phyloP scores from a whole-genome alignment of 2,113 vertebrate species.

The Dromiciops gliroides region DNA sequence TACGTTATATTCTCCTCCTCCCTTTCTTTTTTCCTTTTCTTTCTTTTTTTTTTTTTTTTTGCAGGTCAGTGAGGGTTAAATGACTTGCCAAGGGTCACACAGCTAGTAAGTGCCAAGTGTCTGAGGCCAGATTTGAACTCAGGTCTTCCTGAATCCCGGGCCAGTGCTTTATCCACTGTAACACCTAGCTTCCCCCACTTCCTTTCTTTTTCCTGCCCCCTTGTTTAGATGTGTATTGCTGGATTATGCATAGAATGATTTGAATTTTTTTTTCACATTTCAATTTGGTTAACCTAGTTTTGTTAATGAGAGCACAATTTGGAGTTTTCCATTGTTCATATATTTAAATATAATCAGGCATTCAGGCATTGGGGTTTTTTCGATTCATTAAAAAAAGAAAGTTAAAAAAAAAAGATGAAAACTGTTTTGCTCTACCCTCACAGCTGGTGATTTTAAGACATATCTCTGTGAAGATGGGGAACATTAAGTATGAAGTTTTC shows the following conservation, averaged over 20 bases:
- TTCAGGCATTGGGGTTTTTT: constrained; percentile 34
- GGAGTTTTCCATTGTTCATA: constrained; percentile 28
- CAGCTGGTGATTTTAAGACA: constrained; percentile 40
- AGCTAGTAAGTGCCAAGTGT: no score
- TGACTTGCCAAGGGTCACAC: no score
- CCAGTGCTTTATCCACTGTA: no score
- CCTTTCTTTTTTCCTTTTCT: background rate
- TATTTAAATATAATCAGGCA: constrained; percentile 37
- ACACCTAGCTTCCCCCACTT: no score
- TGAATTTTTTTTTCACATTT: constrained; percentile 62
- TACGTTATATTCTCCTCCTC: no score
- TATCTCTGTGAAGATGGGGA: constrained; percentile 27
- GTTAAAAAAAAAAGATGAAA: constrained; percentile 48
- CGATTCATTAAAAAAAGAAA: constrained; percentile 49
- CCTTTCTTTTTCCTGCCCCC: constrained; percentile 7
- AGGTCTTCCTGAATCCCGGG: no score
- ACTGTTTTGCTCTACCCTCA: constrained; percentile 30
- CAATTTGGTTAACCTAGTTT: constrained; percentile 30
- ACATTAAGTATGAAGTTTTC: background rate
- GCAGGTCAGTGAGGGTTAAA: no score
- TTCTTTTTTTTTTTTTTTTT: no score
- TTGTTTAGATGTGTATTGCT: constrained; percentile 52
- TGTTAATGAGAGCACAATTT: constrained; percentile 21
- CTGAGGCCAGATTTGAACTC: no score
- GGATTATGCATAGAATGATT: constrained; percentile 56